phyloP scores from a whole-genome alignment of 2,797 vertebrate genomes.

The Helicolenus hilgendorfi region DNA sequence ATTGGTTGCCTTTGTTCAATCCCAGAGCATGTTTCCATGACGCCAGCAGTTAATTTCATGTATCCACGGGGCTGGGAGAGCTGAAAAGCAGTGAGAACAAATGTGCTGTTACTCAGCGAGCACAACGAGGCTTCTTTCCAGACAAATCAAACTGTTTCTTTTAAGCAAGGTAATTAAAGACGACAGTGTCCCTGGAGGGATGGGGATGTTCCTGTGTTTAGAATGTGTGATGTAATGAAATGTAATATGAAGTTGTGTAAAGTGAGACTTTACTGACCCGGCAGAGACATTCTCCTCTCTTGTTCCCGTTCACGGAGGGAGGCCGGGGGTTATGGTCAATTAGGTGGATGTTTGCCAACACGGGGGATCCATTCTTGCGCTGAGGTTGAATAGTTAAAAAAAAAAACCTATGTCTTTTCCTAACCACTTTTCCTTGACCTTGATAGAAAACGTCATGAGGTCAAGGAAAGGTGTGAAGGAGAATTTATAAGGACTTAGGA shows the following conservation, averaged over 20 bases:
- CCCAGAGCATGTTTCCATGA: constrained; percentile 61
- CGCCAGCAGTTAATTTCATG: constrained; percentile 50
- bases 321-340: not conserved
- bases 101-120: not conserved
- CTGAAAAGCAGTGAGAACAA: constrained; percentile 25
- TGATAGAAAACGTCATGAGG: not conserved
- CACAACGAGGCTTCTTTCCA: constrained; percentile 2
- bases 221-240: constrained; percentile 1
- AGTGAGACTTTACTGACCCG: not conserved
- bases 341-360: constrained; percentile 2
- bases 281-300: not conserved
- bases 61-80: constrained; percentile 29
- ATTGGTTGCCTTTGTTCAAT: constrained; percentile 58
- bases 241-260: not conserved
- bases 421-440: not conserved
- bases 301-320: not conserved
- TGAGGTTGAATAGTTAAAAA: not conserved
- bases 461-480: not conserved
- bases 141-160: not conserved
- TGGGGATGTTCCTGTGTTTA: not conserved
- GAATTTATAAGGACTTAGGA: not conserved
- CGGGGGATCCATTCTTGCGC: not conserved
- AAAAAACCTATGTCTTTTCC: not conserved
- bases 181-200: not conserved
- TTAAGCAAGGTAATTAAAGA: constrained; percentile 8